Evolutionary conservation across 2,797 vertebrate genomes (phyloP), one percentile per base, ranked within the genome.

Genomic region (Characodon lateralis): DNA sequence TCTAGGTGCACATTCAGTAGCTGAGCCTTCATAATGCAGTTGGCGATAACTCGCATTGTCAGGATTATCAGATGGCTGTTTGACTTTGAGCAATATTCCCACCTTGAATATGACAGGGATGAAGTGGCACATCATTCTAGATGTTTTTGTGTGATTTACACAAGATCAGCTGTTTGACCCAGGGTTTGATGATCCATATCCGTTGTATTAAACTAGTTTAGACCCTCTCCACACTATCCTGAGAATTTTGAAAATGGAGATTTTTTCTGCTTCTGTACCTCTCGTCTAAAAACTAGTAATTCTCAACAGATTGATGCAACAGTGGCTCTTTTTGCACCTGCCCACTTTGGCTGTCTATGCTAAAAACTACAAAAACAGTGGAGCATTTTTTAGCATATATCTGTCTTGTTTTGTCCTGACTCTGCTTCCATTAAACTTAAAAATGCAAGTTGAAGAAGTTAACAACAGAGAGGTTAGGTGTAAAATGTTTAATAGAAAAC

Each of bases 71-170:
- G 73, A 89, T 73, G 92, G 91, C 91, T 91, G 91, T 93, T 91
- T 90, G 87, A 93, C 92, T 91, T 89, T 91, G 85, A 94, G 93
- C 93, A 94, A 94, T 94, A 94, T 91, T 89, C 85, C 86, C 89
- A 90, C 74, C 85, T 88, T 92, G 76, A 92, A 89, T 91, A 91
- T 94, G 90, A 94, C 84, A 89, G 80, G 78, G 86, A 90, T 88
- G 85, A 87, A 89, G 80, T 74, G 84, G 89, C 82, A 82, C 87
- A 85, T 88, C 79, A 85, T 86, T 89, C 9, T n/a, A 31, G 35
- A 85, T 90, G 85, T 87, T 87, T 84, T 85, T 81, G 75, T 87
- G 72, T 61, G 72, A 74, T 84, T 82, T 73, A 43, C 79, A 73
- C 55, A 48, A 75, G 74, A 81, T 83, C 28, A 68, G 73, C 80